Evolutionary conservation across 2,113 vertebrate genomes (phyloP), one percentile per base, ranked within the genome.

Genomic region (Entelurus aequoreus): DNA sequence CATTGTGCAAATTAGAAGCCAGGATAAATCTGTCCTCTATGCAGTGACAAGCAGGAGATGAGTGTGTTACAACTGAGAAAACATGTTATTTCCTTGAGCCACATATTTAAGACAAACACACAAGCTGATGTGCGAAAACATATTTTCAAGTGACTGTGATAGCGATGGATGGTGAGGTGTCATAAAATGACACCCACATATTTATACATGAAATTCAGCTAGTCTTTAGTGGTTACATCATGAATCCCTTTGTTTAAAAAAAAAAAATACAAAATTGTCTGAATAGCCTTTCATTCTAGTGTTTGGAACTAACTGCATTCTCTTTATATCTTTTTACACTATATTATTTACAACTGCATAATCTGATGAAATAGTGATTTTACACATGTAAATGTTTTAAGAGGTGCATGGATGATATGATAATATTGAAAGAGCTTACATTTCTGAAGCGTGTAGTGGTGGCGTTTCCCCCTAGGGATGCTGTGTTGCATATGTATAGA

Each of bases 141-240:
- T 44, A 5, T 62, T 54, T 53, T 28, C 72, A 90, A 87, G 84
- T 86, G 15, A 35, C 66, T 1, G 72, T 71, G 28, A 60, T 12
- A 16, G 76, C 84, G 0, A 50, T 44, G 4, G 35, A 5, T 1
- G 57, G 28, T 48, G 63, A 84, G 19, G 19, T 48, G 0, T 3
- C 10, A 1, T 4, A n/a, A 16, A 40, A 60, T 2, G 13, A 57
- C 5, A 6, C 4, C 0, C 10, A 88, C 35, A 16, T 91, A 69
- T 83, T 91, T 13, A 15, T 16, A 0, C 0, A 51, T n/a, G 76
- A 81, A 44, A 77, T 72, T 62, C 85, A 85, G 75, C 65, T 71
- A 47, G 50, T 90, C 48, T 8, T 35, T 0, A 61, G 86, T 5
- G 87, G 89, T 71, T 54, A 51, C 85, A 86, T 69, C 70, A 86